phyloP scores from a whole-genome alignment of 1,140 invertebrate genomes.

The Andrena cerasifolii region DNA sequence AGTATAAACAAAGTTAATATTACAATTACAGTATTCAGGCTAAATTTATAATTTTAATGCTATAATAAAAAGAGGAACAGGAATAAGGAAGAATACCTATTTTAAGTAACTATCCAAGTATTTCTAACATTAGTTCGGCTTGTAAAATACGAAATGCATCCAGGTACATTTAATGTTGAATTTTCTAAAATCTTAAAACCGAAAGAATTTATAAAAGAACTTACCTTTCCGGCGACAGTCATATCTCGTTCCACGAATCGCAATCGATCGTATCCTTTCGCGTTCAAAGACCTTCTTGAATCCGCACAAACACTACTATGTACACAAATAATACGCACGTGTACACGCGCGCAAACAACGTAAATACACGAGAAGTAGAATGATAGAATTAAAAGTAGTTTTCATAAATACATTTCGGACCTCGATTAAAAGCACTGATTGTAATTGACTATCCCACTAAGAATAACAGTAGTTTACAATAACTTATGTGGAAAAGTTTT shows the following conservation, averaged over 20 bases:
- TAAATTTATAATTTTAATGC: no score
- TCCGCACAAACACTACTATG: slow-evolving; percentile 44
- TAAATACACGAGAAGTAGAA: slow-evolving; percentile 32
- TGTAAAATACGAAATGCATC: no score
- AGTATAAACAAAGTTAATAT: no score
- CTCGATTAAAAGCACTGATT: slow-evolving; percentile 10
- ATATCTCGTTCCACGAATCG: slow-evolving; percentile 57
- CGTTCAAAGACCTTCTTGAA: slow-evolving; percentile 48
- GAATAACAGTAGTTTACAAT: not conserved
- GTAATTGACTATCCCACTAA: not conserved
- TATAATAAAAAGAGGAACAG: no score
- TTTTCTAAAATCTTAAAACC: no score
- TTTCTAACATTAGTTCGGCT: no score
- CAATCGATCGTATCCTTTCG: slow-evolving; percentile 57
- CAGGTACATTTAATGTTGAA: no score
- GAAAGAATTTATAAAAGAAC: slow-evolving; percentile 32
- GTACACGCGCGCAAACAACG: slow-evolving; percentile 9
- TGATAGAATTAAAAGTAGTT: slow-evolving; percentile 30
- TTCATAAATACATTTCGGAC: slow-evolving; percentile 46
- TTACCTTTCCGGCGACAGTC: slow-evolving; percentile 66
- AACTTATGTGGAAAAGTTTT: not conserved
- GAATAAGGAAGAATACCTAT: no score
- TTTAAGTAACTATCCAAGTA: no score
- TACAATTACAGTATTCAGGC: no score
- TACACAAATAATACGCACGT: slow-evolving; percentile 42